Evolutionary conservation across 2,888 invertebrate species (phyloP).

Genomic region (Branchipolynoe longqiensis): DNA sequence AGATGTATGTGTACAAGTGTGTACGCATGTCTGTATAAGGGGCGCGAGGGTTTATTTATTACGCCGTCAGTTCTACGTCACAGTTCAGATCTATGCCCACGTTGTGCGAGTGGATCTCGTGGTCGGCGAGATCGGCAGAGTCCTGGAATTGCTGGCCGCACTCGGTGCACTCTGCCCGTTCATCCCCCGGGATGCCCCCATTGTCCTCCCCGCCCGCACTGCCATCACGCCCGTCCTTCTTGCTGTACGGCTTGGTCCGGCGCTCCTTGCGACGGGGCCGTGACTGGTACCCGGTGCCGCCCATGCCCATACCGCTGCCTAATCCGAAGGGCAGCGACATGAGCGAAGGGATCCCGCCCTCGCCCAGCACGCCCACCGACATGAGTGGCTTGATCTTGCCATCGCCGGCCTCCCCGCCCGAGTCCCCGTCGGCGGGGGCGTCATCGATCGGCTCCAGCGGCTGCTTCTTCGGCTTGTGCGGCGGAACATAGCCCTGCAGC

Average conservation of each 20-base stretch:
- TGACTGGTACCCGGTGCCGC: not conserved
- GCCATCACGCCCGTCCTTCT: not conserved
- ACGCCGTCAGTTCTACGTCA: constrained; percentile 44
- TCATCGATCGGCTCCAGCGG: not conserved
- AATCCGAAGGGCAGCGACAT: constrained; percentile 30
- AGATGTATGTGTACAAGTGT: not conserved
- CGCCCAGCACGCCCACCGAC: not conserved
- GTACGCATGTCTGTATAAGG: not conserved
- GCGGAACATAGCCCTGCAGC: not conserved
- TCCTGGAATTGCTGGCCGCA: constrained; percentile 29
- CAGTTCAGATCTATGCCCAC: constrained; percentile 48
- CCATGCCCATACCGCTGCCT: not conserved
- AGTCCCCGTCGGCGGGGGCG: not conserved
- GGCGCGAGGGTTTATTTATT: not conserved
- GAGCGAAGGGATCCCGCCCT: constrained; percentile 1
- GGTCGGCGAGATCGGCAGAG: constrained; percentile 21
- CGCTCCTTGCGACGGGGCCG: constrained; percentile 4
- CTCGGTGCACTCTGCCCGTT: not conserved
- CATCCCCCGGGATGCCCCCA: not conserved
- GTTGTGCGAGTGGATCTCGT: not conserved
- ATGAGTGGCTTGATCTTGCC: constrained; percentile 38
- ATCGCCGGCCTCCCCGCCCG: not conserved
- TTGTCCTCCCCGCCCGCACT: not conserved
- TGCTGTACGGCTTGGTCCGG: not conserved
- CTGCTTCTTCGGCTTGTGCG: not conserved